These are phyloP conservation scores for Stratiomys singularior DNA, from an alignment of 2,888 invertebrate species.

Conservation along the genomic window DNA sequence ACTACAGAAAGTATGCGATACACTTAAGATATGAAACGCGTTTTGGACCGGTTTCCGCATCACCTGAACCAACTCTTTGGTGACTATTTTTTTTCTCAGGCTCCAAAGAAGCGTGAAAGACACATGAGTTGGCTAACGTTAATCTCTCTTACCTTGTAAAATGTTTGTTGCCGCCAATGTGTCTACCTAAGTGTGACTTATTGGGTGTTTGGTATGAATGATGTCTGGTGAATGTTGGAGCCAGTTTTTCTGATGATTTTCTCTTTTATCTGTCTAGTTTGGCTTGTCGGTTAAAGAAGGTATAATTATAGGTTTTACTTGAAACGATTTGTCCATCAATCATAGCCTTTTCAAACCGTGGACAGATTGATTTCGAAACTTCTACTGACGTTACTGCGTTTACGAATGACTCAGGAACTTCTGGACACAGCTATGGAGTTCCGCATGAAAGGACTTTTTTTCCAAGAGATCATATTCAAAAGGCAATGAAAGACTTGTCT, in stretches of 20 bases:
- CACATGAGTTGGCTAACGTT: background rate
- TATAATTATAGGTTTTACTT: no score
- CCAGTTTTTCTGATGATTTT: background rate
- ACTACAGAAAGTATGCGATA: conserved; percentile 4
- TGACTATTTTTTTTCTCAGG: no score
- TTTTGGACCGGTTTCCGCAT: conserved; percentile 29
- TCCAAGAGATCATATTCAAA: no score
- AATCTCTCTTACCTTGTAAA: conserved; percentile 26
- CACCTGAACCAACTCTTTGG: background rate
- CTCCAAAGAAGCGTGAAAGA: background rate
- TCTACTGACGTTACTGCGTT: no score
- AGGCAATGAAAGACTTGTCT: no score
- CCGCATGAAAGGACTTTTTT: no score
- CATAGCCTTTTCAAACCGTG: no score
- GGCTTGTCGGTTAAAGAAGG: background rate
- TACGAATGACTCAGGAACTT: no score
- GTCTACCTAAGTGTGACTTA: conserved; percentile 10
- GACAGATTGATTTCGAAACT: no score
- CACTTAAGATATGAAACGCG: conserved; percentile 25
- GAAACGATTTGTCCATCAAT: no score
- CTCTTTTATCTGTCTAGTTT: background rate
- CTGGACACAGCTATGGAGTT: no score
- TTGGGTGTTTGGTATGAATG: background rate
- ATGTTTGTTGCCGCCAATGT: conserved; percentile 7
- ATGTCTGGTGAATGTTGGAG: background rate